A percentile compares a stretch with the other conserved stretches of the same genome.
phyloP scores from a whole-genome alignment of 2,797 vertebrate species.

The Rhabdophis nuchalis region DNA sequence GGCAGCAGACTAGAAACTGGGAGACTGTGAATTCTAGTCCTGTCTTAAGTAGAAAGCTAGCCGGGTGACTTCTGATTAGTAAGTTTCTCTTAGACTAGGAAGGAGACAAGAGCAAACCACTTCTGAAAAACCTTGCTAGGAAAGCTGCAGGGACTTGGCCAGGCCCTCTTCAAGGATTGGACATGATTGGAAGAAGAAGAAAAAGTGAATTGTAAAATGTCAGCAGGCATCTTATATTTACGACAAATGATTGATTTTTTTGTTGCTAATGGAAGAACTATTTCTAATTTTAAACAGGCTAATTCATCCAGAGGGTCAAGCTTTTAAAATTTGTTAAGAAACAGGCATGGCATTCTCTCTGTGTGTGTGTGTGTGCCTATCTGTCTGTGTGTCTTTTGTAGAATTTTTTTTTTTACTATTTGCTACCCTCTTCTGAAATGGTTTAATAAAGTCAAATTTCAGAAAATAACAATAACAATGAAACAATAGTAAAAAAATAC shows the following conservation, averaged over 20 bases:
- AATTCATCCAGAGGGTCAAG: not conserved
- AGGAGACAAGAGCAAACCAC: not conserved
- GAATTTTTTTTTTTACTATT: conserved; percentile 36
- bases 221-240: not conserved
- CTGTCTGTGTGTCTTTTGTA: not conserved
- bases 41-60: not conserved
- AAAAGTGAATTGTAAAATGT: not conserved
- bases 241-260: not conserved
- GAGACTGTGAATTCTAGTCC: not conserved
- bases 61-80: not conserved
- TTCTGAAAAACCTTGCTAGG: not conserved
- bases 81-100: not conserved
- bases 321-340: not conserved
- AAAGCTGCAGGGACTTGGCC: not conserved
- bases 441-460: not conserved
- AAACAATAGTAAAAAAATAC: not conserved
- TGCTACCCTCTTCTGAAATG: conserved; percentile 65
- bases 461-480: not conserved
- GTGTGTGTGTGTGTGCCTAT: fast-evolving
- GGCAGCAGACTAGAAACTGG: not conserved
- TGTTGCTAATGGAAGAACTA: not conserved
- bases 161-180: not conserved
- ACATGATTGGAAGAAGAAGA: not conserved
- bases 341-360: not conserved
- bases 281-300: not conserved